Base-by-base conservation (phyloP, 2,113 vertebrate genomes). In the Scomber japonicus region DNA sequence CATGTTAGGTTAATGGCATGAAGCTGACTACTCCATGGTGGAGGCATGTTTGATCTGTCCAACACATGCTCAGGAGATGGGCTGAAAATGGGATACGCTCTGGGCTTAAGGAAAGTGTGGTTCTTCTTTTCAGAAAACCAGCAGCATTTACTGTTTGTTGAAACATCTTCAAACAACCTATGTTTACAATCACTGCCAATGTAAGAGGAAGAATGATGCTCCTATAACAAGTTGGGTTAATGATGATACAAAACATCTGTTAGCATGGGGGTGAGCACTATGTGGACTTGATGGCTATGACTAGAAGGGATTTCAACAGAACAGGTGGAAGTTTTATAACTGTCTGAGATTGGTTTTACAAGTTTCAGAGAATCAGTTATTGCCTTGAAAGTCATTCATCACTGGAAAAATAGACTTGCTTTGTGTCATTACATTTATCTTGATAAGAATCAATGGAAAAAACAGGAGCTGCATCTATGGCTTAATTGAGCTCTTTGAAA, bases 11-110 rank as follows among this genome's bases (percentile, higher is more conserved):
- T 84, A 80, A 88, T 78, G 68, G 51, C 71, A 75, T 56, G 71
- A 75, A 57, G 19, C 64, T 48, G 60, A 74, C 60, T 80, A 73
- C 74, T 64, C 45, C 49, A 8, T 77, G 65, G 45, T 31, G 71
- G 81, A 82, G 64, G 51, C 67, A 70, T 78, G 69, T 89, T 86
- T 84, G 84, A 93, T 88, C 64, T 61, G 55, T 65, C 40, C 46
- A 74, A 59, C 74, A 81, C 60, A 71, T 81, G 69, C 62, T 80
- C 71, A 63, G 35, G 17, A 87, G 66, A 89, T 59, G 51, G 66
- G 68, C 50, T 75, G 73, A 49, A 72, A 70, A 75, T 27, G 8
- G 59, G 49, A 81, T 85, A 73, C 56, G 24, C n/a, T 66, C 15
- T 11, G 13, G 44, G 40, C 16, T 62, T 56, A 4, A 54, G 9